Conservation (phyloP, 2,888 invertebrate genomes). For the Ennomos quercinarius region DNA sequence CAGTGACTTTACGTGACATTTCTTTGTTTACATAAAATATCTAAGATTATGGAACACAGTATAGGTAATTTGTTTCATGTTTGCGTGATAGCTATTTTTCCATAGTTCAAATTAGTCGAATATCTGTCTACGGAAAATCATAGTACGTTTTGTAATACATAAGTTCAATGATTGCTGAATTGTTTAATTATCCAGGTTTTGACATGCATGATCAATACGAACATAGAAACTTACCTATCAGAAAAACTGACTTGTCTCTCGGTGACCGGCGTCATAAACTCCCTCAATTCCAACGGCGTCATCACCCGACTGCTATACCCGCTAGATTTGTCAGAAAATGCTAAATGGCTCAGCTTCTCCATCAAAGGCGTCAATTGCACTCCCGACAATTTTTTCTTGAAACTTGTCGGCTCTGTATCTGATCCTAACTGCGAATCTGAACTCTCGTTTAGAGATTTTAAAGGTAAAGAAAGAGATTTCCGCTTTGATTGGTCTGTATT, state of each 20-base stretch:
- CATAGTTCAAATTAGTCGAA: no score
- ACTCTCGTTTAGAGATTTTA: conserved; percentile 87
- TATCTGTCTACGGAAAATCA: no score
- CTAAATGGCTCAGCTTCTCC: conserved; percentile 91
- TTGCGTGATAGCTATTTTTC: no score
- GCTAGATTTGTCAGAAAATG: conserved; percentile 88
- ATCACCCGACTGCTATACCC: conserved; percentile 89
- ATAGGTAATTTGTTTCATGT: no score
- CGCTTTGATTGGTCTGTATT: conserved; percentile 73
- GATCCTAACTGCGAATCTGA: conserved; percentile 66
- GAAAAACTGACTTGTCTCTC: conserved; percentile 72
- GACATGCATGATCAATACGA: no score
- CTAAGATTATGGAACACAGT: no score
- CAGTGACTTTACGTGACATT: no score
- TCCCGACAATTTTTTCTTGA: conserved; percentile 86
- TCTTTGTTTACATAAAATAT: no score
- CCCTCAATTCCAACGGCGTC: conserved; percentile 84
- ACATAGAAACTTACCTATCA: conserved; percentile 56
- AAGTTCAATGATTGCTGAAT: no score
- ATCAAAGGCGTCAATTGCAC: conserved; percentile 92
- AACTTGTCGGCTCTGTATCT: conserved; percentile 67
- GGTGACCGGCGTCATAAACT: conserved; percentile 71
- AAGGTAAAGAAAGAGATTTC: conserved; percentile 88
- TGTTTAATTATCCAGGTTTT: no score
- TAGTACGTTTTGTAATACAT: no score